phyloP scores from a whole-genome alignment of 2,113 vertebrate species.

The Urocynchramus pylzowi region DNA sequence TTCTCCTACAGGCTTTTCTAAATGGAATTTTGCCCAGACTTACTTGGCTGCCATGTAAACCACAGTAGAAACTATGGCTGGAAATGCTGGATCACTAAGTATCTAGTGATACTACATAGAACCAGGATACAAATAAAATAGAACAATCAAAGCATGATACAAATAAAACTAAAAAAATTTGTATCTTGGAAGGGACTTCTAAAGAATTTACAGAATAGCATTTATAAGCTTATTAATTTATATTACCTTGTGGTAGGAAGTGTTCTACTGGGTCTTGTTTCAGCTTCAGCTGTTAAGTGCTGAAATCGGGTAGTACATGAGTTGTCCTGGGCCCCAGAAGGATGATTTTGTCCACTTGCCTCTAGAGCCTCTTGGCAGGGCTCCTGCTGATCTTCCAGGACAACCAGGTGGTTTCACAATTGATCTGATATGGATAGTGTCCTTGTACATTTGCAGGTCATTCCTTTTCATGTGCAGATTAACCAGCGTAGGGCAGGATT shows the following conservation, averaged over 20 bases:
- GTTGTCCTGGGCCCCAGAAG: fast-evolving
- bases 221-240: background rate
- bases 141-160: too few relatives aligned
- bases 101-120: too few relatives aligned
- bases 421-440: background rate
- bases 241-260: background rate
- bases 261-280: background rate
- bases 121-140: background rate
- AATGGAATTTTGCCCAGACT: background rate
- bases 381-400: background rate
- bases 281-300: background rate
- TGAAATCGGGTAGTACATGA: background rate
- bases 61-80: background rate
- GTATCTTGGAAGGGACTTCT: background rate
- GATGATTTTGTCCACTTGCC: background rate
- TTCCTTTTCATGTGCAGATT: background rate
- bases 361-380: background rate
- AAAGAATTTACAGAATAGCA: background rate
- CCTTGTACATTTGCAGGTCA: background rate
- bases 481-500: background rate
- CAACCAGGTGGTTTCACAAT: background rate
- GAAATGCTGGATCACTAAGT: background rate
- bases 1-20: background rate
- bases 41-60: background rate
- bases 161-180: background rate